Base-by-base conservation (phyloP, 2,113 vertebrate species). In the Pristiophorus japonicus region DNA sequence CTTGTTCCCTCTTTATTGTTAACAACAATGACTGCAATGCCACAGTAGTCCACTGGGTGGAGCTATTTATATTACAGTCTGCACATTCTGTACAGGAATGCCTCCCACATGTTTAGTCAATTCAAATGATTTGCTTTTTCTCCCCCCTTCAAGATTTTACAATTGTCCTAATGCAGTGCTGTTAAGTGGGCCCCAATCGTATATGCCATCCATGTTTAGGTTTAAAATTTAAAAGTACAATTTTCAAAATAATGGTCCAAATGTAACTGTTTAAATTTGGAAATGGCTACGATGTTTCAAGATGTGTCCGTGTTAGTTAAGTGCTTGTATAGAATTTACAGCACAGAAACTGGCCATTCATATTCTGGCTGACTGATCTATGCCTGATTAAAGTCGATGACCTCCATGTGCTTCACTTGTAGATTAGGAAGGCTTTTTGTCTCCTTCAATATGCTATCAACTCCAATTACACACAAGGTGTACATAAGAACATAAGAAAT, bases 91-190 rank as follows among this genome's bases (percentile, higher is more conserved):
- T 42, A 22, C n/a, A 92, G 30, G 62, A 16, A 24, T 38, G 6
- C n/a, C n/a, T 92, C 6, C 34, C 55, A 95, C 95, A 96, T 94
- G 47, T 8, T 87, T 47, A 51, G 11, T 87, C 84, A 47, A 87
- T 51, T 95, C 95, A 67, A 73, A 66, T 96, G 55, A 84, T 95
- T 95, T 96, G 95, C 95, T 34, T 12, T 93, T 55, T 51, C 78
- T 95, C 59, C 67, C 87, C 73, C 24, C 38, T 38, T 4, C 78
- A 81, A 81, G 16, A 4, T 6, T 81, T 81, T 42, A 42, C 27
- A 81, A 22, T 38, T 42, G 16, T 42, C 78, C 11, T 2, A 78
- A 3, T 78, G 12, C n/a, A 42, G 75, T 78, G n/a, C 75, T 81
- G 14, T 81, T 81, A 81, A 20, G 78, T 81, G 16, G 78, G 16